phyloP scores from a whole-genome alignment of 2,888 invertebrate genomes.

The Peribatodes rhomboidaria region DNA sequence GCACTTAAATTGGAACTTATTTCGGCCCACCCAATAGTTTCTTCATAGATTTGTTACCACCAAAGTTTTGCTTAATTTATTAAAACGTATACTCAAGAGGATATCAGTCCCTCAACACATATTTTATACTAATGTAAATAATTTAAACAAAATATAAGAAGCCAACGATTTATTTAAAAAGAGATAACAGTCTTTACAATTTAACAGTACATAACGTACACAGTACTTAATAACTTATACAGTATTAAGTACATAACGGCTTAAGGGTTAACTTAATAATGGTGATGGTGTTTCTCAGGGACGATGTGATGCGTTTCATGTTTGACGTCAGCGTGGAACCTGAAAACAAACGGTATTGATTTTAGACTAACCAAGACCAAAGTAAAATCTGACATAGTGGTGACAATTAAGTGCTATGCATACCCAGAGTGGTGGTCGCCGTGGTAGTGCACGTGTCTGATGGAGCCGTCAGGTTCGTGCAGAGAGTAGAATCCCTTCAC shows the following conservation, averaged over 20 bases:
- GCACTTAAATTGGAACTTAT: no score
- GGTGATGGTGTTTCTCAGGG: constrained; percentile 51
- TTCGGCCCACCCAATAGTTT: no score
- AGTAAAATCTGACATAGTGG: neutral
- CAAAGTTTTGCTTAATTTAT: no score
- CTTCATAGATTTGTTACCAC: no score
- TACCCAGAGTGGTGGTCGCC: constrained; percentile 64
- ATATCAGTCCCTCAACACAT: no score
- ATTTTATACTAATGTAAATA: no score
- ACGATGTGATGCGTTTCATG: constrained; percentile 55
- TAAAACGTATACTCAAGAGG: no score
- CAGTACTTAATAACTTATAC: no score
- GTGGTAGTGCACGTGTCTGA: constrained; percentile 60
- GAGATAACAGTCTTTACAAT: constrained; percentile 13
- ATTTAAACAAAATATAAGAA: neutral
- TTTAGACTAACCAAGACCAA: neutral
- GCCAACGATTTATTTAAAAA: constrained; percentile 11
- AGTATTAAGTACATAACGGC: no score
- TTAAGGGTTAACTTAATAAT: constrained; percentile 32
- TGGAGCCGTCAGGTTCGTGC: constrained; percentile 80
- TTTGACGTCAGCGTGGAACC: constrained; percentile 59
- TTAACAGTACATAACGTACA: no score
- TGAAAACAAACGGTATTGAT: constrained; percentile 38
- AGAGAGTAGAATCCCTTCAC: constrained; percentile 85
- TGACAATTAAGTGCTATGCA: neutral